Base-by-base conservation (phyloP, 2,888 invertebrate species). In the Teleogryllus oceanicus region DNA sequence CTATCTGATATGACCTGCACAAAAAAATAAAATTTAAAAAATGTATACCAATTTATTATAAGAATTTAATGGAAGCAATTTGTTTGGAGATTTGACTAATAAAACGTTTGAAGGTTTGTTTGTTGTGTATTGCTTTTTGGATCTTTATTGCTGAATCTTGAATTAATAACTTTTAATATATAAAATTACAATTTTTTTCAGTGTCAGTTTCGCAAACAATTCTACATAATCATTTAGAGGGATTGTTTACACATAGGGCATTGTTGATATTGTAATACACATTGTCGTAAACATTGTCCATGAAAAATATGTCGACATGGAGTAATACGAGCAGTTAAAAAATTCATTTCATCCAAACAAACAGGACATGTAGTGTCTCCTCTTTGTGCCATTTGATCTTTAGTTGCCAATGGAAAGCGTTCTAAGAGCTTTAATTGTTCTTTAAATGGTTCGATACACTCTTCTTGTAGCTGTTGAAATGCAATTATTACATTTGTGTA, bases 241-340 rank as follows among this genome's bases (percentile, higher is more conserved):
- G 62, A 62, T 62, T 82, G 81, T 79, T 83, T 83, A 77, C 83
- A 83, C 62, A 83, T 77, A 18, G 83, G 83, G 74, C 83, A 83
- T 62, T 82, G 82, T 37, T 80, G 79, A 78, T 81, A 83, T 75
- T 82, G 81, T 49, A 82, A 80, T n/a, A 82, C 75, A 75, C 83
- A 83, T 75, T 80, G 75, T 49, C 82, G 74, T 20, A 82, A 78
- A 50, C 82, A 82, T 20, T 78, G 75, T 16, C 81, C 80, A 51
- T 82, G 82, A 74, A 82, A 82, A 20, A 82, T 77, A 74, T 82
- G 82, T 49, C 78, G 49, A 75, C 82, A 82, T 18, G 80, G 80
- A 13, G 82, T 82, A 62, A 81, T 75, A 5, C 82, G 79, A 37
- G 80, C 81, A 8, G 79, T 75, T 16, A 79, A 78, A 18, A 81